Base-by-base conservation (phyloP, 2,113 vertebrate genomes). In the Cryptoleucopteryx plumbea region DNA sequence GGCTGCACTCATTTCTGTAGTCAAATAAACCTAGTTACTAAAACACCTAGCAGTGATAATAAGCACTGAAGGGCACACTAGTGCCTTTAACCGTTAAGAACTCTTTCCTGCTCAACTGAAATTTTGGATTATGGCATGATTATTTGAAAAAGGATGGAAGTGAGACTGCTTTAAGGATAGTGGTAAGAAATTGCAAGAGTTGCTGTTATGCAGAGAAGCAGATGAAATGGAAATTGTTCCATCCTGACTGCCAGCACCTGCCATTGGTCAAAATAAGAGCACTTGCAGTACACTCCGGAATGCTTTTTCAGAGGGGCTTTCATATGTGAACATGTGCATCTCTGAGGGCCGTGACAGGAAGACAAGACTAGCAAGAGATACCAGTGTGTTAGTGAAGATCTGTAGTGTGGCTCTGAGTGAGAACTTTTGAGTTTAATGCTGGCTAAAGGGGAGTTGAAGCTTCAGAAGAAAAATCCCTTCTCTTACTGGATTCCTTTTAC, bases 21-120 rank as follows among this genome's bases (percentile, higher is more conserved):
- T 87, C 83, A 91, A 80, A 95, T 88, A 91, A 89, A 90, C 32
- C 73, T 75, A n/a, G 61, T 89, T 50, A 83, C 75, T 82, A 66
- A 88, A 93, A 94, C 72, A 91, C 71, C 72, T 65, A 89, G 47
- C 56, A 65, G 66, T 83, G 43, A 86, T 85, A 96, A 79, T 81
- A 92, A 71, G 66, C 74, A 70, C 86, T 72, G 74, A 70, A 52
- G 29, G 71, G 29, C 85, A 82, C 9, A 31, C 81, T 71, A 68
- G 16, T 20, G 16, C 63, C 66, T 93, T 84, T 88, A 83, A 70
- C 61, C 50, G 50, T 79, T 88, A 82, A 56, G 61, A 86, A 14
- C 16, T 56, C 63, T 92, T 59, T 78, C 27, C 25, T 19, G 45
- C 45, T 91, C 45, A 61, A 15, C 2, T 93, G 68, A 94, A 95